phyloP scores from a whole-genome alignment of 2,888 invertebrate species.

The Pammene fasciana region DNA sequence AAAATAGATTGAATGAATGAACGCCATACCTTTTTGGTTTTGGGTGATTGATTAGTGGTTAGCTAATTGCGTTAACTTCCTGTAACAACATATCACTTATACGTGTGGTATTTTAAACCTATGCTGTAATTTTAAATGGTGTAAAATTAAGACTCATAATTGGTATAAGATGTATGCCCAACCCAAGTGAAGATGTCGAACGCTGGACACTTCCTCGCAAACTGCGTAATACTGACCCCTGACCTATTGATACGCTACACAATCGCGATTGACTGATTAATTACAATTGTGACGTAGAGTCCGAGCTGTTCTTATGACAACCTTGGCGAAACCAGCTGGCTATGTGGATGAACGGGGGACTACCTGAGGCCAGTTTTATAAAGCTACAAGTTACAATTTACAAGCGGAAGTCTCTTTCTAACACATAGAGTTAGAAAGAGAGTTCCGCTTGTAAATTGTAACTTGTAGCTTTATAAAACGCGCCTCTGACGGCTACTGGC shows the following conservation, averaged over 20 bases:
- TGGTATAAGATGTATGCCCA: too few relatives aligned
- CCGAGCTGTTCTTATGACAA: neutral
- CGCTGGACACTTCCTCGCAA: neutral
- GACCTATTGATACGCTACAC: constrained; percentile 1
- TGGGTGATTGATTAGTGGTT: constrained; percentile 3
- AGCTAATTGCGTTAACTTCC: neutral
- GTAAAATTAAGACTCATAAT: too few relatives aligned
- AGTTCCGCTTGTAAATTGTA: too few relatives aligned
- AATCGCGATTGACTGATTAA: constrained; percentile 14
- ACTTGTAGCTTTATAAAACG: too few relatives aligned
- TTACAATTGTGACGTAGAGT: constrained; percentile 8
- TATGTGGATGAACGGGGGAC: neutral
- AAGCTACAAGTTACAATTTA: too few relatives aligned
- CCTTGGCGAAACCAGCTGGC: neutral
- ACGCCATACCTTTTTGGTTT: too few relatives aligned
- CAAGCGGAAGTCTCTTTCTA: too few relatives aligned
- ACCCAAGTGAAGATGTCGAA: neutral
- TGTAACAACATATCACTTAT: neutral
- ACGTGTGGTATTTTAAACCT: too few relatives aligned
- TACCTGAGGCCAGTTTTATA: too few relatives aligned
- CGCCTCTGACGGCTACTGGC: too few relatives aligned
- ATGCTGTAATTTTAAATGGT: too few relatives aligned
- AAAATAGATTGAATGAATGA: neutral
- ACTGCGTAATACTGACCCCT: constrained; percentile 12
- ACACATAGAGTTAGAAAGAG: too few relatives aligned